These are phyloP conservation scores for Drepanosiphum platanoidis DNA, from an alignment of 2,888 invertebrate genomes.

Conservation along the genomic window DNA sequence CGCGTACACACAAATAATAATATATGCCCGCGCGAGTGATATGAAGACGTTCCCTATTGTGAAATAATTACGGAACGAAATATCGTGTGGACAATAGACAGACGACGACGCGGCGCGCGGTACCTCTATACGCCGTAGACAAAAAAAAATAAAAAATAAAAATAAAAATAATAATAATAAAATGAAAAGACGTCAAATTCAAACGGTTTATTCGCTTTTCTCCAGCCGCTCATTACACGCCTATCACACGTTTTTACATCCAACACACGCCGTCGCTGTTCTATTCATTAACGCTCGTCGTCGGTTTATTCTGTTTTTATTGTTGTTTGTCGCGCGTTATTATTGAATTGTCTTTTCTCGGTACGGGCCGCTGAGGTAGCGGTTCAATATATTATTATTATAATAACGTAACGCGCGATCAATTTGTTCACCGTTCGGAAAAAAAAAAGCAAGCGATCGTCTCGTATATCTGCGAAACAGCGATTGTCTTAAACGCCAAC, in stretches of 20 bases:
- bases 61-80: slow-evolving; percentile 45
- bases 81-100: neutral
- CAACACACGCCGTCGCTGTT: neutral
- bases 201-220: slow-evolving; percentile 54
- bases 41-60: slow-evolving; percentile 39
- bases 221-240: slow-evolving; percentile 27
- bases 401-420: neutral
- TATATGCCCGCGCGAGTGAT: neutral
- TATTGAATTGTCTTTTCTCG: neutral
- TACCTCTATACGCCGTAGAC: no score
- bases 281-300: slow-evolving; percentile 31
- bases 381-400: neutral
- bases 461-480: neutral
- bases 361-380: neutral
- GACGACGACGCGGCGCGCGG: neutral
- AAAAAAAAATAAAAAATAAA: neutral
- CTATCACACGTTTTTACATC: neutral
- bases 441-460: neutral
- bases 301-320: neutral
- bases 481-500: neutral
- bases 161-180: neutral
- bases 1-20: neutral
- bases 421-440: neutral
- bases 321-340: slow-evolving; percentile 14
- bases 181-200: slow-evolving; percentile 30